Evolutionary conservation across 2,888 invertebrate genomes (phyloP), one percentile per base, ranked within the genome.

Genomic region (Crocallis elinguaria): DNA sequence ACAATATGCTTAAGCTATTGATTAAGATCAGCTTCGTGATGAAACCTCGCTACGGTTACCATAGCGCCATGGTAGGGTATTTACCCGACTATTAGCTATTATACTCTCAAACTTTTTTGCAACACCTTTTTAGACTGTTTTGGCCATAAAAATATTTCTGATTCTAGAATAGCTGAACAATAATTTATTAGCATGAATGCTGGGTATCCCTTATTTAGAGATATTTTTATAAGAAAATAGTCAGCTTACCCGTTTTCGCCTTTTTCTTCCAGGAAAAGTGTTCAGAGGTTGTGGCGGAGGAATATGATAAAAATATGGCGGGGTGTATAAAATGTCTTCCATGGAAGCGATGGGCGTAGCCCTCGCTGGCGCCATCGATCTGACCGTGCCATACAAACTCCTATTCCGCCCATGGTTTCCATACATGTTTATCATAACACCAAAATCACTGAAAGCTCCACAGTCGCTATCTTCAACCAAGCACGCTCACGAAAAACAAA

Each of bases 261-360:
- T 84, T 52, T 90, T 90, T 52, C 90, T 86, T 59, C 87, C 88
- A 81, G 91, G 91, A 68, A 83, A 90, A 8, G 91, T 91, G 69
- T 87, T 88, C 45, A 88, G 61, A 8, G 86, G 78, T 61, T 86
- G 87, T 33, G 82, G 85, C 3, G 89, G 88, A 52, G 88, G 89
- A 39, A 89, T 77, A 61, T 90, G 91, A 73, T 87, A 90, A 69
- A 90, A 88, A 65, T 89, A 90, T 7, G 88, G 86, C 32, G 88
- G 84, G 0, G 79, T 77, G 59, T 75, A 86, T 64, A 88, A 49
- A 29, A 88, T 59, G 38, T 91, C 90, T 32, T 90, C 90, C 21
- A 84, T 62, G 3, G 82, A 48, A 4, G 78, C 66, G 13, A 84
- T 69, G 25, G 88, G 83, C 50, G 87, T 82, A 11, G 77, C 75